Evolutionary conservation across 1,140 invertebrate genomes (phyloP), one percentile per base, ranked within the genome.

Genomic region (Bombus sylvicola): DNA sequence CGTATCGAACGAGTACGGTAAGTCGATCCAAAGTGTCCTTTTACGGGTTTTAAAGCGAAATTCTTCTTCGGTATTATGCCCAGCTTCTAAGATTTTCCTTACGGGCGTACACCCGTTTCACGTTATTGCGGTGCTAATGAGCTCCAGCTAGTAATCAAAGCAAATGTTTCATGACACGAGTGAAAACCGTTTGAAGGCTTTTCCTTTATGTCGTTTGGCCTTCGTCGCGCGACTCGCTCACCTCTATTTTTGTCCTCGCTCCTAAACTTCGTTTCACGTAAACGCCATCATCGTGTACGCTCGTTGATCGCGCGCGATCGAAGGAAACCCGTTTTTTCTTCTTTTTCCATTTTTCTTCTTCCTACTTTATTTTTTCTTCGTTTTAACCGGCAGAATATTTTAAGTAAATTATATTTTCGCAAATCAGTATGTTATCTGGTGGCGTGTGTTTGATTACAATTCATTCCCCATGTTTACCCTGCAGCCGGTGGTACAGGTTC

Each of bases 391-490:
- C 41, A 22, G 10, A 77, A 28, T 37, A 77, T 66, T 71, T 76
- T 31, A 28, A 37, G 31, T 25, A 34, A 75, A 72, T 62, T 62
- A 13, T 68, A 62, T n/a, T n/a, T 37, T 22, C 53, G 12, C 84
- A 72, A 53, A 86, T 57, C 76, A 47, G 39, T 18, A 39, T 39
- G 69, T 72, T 72, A 72, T 85, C 78, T 69, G 69, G 59, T 37
- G 79, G 62, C 57, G 28, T 64, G 83, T 83, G 73, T 77, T 75
- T 64, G 53, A 86, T 87, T 57, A 77, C 81, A 83, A 77, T 77
- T 87, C 73, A 83, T 88, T 79, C 81, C 69, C 81, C 85, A 37
- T 86, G 81, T 88, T 88, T 87, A 88, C 75, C 81, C 87, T 74
- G 68, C 62, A 73, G 72, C 75, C 53, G 53, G 22, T 72, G 66